Evolutionary conservation across 1,140 invertebrate genomes (phyloP).

Genomic region (Drosophila pseudoobscura): DNA sequence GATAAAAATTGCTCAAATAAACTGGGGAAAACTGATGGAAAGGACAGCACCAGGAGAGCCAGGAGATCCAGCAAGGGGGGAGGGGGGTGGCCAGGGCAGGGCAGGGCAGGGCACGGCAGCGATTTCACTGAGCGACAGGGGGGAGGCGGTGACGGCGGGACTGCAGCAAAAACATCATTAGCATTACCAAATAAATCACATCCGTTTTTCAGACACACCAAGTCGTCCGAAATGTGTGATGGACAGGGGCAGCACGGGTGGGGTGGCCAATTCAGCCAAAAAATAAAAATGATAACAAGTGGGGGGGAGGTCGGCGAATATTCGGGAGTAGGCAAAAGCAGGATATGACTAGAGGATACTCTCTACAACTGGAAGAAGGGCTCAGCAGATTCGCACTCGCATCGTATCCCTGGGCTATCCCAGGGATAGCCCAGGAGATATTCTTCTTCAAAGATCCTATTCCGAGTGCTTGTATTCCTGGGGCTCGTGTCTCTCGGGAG

Average conservation of each 20-base stretch:
- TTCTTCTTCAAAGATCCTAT: too few relatives aligned
- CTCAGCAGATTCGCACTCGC: background rate
- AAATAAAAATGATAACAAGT: constrained; percentile 67
- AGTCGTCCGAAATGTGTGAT: constrained; percentile 50
- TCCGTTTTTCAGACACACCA: constrained; percentile 74
- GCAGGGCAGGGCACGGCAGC: background rate
- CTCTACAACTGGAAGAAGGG: background rate
- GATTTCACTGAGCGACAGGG: constrained; percentile 35
- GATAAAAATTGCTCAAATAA: constrained; percentile 82
- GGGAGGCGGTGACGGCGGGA: constrained; percentile 13
- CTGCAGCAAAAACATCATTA: constrained; percentile 79
- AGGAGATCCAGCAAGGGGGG: too few relatives aligned
- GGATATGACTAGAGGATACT: constrained; percentile 25
- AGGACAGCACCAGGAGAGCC: constrained; percentile 14
- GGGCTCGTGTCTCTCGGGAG: too few relatives aligned
- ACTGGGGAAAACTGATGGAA: constrained; percentile 55
- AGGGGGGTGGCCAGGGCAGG: too few relatives aligned
- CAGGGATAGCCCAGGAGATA: too few relatives aligned
- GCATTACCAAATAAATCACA: constrained; percentile 82
- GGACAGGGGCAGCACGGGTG: background rate
- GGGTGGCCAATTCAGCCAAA: constrained; percentile 24
- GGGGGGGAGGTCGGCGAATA: background rate
- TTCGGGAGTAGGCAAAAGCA: background rate
- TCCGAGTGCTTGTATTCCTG: too few relatives aligned
- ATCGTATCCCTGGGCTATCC: too few relatives aligned